A percentile compares a stretch with the other conserved stretches of the same genome.
Evolutionary conservation across 92 coral and sea anemone species (phyloP).

Genomic region (Porites rus): DNA sequence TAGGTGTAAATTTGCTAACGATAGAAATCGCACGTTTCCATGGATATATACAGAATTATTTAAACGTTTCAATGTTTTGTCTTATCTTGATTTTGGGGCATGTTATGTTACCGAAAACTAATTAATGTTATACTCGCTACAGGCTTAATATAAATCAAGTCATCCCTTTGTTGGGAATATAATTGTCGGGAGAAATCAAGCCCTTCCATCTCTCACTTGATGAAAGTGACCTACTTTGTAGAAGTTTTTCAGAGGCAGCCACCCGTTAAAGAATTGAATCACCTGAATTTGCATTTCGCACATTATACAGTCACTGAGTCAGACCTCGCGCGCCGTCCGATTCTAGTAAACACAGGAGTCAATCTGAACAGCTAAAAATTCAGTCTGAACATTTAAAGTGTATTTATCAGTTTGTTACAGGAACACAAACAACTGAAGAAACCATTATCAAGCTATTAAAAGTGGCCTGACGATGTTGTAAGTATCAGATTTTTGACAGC

Average conservation of each 20-base stretch:
- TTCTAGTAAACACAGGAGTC: not conserved
- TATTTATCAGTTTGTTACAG: not conserved
- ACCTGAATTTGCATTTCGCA: slow-evolving; percentile 40
- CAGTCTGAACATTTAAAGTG: not conserved
- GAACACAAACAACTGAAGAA: not conserved
- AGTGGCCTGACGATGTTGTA: not conserved
- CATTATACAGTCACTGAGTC: not conserved
- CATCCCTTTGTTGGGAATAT: no score
- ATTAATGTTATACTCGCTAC: no score
- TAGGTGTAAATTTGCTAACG: not conserved
- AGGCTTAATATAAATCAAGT: no score
- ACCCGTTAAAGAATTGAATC: slow-evolving; percentile 34
- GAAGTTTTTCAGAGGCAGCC: slow-evolving; percentile 4
- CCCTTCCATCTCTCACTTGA: not conserved
- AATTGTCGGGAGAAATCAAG: not conserved
- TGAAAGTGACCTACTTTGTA: not conserved
- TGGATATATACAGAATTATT: slow-evolving; percentile 5
- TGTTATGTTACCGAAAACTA: not conserved
- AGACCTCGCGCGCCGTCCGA: not conserved
- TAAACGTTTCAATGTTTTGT: not conserved
- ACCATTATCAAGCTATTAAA: not conserved
- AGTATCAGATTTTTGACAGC: not conserved
- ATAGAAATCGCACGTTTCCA: not conserved
- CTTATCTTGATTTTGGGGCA: not conserved
- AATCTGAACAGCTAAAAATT: not conserved